Evolutionary conservation across 2,797 vertebrate genomes (phyloP).

Genomic region (Otolemur crassicaudatus): DNA sequence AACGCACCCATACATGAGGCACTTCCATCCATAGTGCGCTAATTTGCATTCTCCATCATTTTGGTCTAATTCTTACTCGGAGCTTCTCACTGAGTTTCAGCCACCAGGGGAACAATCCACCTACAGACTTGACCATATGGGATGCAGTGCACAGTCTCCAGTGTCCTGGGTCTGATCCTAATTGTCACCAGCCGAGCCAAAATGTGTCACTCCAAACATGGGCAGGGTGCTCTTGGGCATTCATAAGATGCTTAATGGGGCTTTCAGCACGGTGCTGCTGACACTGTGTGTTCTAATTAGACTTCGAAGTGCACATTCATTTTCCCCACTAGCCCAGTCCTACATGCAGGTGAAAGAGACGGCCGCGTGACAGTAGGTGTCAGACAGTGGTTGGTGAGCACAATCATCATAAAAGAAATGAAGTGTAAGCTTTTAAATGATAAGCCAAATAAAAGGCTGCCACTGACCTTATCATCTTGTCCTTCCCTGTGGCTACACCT

Average conservation of each 20-base stretch:
- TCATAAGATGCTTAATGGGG: slow-evolving; percentile 71
- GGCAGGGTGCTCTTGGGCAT: slow-evolving; percentile 63
- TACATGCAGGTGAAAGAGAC: slow-evolving; percentile 44
- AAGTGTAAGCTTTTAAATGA: background rate
- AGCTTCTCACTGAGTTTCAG: slow-evolving; percentile 71
- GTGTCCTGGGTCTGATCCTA: slow-evolving; percentile 74
- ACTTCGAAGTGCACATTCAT: slow-evolving; percentile 69
- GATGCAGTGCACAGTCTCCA: slow-evolving; percentile 62
- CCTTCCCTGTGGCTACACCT: background rate
- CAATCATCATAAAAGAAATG: background rate
- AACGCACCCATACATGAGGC: slow-evolving; percentile 60
- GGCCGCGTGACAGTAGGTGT: background rate
- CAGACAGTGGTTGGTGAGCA: background rate
- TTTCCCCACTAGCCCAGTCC: slow-evolving; percentile 61
- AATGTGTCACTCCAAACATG: slow-evolving; percentile 76
- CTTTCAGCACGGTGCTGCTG: slow-evolving; percentile 61
- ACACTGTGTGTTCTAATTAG: slow-evolving; percentile 76
- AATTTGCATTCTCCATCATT: slow-evolving; percentile 74
- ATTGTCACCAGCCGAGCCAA: slow-evolving; percentile 78
- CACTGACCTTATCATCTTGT: background rate
- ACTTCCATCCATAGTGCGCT: slow-evolving; percentile 59
- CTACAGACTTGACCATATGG: slow-evolving; percentile 74
- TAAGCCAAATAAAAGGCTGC: background rate
- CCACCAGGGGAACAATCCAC: slow-evolving; percentile 71
- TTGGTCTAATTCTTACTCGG: slow-evolving; percentile 64